Evolutionary conservation across 2,797 vertebrate genomes (phyloP), one percentile per base, ranked within the genome.

Genomic region (Sebastes diploproa): DNA sequence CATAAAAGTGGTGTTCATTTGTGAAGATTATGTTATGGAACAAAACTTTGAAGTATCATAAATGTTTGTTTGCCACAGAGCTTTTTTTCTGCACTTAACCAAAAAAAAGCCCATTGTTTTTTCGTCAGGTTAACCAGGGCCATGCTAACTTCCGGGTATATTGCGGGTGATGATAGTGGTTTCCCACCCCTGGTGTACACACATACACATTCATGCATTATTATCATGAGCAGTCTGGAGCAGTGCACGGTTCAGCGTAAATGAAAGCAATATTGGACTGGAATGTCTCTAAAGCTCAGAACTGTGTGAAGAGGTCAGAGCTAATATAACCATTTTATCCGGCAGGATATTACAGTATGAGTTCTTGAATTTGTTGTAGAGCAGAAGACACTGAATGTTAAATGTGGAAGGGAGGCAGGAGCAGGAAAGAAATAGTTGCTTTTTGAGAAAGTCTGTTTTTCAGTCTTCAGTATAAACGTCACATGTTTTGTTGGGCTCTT

Each of bases 311-410:
- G 16, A 68, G 52, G 54, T 65, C 61, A 78, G 23, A 18, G 32
- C 52, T 68, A 20, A 52, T 50, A 64, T 3, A 29, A 13, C 5
- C 62, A 36, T n/a, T 6, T 77, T 16, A 59, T 29, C 38, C 56
- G 22, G 61, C 23, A 83, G 79, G 77, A 76, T 64, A 38, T 72
- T 61, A n/a, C 50, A 54, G 50, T 54, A 59, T 54, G 61, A 66
- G 66, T 16, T 67, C 34, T 38, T 77, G 63, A 80, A 72, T 76
- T 69, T 38, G 16, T 10, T 61, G 20, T 30, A 61, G 62, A 62
- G 34, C 42, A 78, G 54, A 71, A 42, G 27, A 82, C 8, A 71
- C 23, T 58, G 29, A 61, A 60, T 56, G 30, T 14, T 55, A 55
- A 74, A 58, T 9, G 3, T 36, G 16, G 5, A 38, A 58, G 20